A percentile compares a stretch with the other conserved stretches of the same genome.
These are phyloP conservation scores for Chrysolina oricalcia DNA, from an alignment of 2,888 invertebrate species.

Conservation along the genomic window DNA sequence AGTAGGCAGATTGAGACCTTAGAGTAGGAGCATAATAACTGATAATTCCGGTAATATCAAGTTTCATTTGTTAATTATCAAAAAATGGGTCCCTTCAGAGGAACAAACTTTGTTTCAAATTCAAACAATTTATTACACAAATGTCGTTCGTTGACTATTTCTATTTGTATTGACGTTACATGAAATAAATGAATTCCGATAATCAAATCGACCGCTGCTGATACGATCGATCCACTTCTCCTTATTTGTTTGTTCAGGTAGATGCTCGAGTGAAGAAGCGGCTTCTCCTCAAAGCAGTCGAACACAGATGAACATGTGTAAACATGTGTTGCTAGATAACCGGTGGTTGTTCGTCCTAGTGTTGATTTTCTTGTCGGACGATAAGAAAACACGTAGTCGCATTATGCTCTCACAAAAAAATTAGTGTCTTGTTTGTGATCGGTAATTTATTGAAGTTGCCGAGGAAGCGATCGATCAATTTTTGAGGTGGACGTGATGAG, in stretches of 20 bases:
- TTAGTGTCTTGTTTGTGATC: conserved; percentile 48
- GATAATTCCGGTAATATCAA: too few relatives aligned
- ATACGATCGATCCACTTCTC: conserved; percentile 4
- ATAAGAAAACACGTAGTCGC: conserved; percentile 55
- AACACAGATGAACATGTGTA: conserved; percentile 61
- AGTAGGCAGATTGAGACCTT: too few relatives aligned
- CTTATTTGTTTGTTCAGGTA: conserved; percentile 59
- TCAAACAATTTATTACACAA: too few relatives aligned
- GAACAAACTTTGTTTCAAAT: too few relatives aligned
- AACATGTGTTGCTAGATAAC: conserved; percentile 62
- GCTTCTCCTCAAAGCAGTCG: conserved; percentile 51
- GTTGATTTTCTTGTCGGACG: conserved; percentile 56
- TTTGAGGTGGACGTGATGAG: neutral
- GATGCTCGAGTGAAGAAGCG: conserved; percentile 51
- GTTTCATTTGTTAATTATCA: too few relatives aligned
- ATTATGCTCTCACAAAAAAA: conserved; percentile 51
- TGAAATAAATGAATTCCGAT: neutral
- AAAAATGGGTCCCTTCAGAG: too few relatives aligned
- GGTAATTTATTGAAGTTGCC: conserved; percentile 50
- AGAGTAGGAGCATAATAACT: too few relatives aligned
- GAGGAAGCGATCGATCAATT: conserved; percentile 51
- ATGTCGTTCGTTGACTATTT: too few relatives aligned
- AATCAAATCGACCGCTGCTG: neutral
- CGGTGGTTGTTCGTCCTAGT: conserved; percentile 59
- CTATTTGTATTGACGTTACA: too few relatives aligned